Percentiles rank a stretch among this genome's conserved stretches.
Evolutionary conservation across 2,113 vertebrate species (phyloP).

Genomic region (Ptilorrhoa leucosticta): DNA sequence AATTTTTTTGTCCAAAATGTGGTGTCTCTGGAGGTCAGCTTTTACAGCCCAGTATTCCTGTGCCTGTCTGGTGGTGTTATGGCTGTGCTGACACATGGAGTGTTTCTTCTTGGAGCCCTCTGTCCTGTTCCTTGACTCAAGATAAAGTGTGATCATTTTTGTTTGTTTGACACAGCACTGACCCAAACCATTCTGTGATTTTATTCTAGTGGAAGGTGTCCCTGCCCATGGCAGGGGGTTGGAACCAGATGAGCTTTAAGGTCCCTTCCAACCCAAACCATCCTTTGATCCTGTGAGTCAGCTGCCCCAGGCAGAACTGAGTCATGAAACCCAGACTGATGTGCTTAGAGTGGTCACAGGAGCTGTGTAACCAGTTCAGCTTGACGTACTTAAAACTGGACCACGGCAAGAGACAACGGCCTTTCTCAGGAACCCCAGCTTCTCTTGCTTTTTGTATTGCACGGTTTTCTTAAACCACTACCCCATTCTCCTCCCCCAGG

Average conservation of each 20-base stretch:
- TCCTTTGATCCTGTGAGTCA: background rate
- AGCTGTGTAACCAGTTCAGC: background rate
- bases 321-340: background rate
- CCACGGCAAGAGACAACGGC: background rate
- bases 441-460: background rate
- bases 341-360: background rate
- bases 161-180: background rate
- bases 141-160: background rate
- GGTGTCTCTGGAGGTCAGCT: background rate
- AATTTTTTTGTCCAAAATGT: background rate
- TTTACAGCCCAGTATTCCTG: background rate
- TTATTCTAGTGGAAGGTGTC: background rate
- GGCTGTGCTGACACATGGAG: background rate
- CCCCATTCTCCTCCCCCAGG: constrained; percentile 73
- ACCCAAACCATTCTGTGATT: background rate
- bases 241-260: background rate
- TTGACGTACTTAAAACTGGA: rapidly evolving
- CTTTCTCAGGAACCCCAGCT: background rate
- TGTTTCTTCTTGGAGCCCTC: background rate
- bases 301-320: background rate
- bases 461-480: constrained; percentile 1
- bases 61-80: background rate
- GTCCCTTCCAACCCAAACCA: background rate
- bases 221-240: background rate
- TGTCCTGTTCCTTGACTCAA: background rate